phyloP scores from a whole-genome alignment of 2,797 vertebrate species.

The Pseudotriccus pelzelni region DNA sequence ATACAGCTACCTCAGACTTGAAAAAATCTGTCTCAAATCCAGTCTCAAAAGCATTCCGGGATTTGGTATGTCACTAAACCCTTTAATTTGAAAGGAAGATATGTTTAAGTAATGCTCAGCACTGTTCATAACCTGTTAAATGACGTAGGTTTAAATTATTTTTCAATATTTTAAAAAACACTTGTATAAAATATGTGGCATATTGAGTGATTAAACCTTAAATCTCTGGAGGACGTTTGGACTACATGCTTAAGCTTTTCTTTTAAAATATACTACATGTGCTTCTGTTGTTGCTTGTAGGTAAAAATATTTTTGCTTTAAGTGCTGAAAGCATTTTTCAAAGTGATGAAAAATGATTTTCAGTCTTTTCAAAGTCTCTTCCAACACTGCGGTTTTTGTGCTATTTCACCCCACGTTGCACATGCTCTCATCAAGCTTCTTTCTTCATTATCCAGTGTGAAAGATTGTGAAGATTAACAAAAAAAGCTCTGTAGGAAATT shows the following conservation, averaged over 20 bases:
- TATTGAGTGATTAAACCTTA: not conserved
- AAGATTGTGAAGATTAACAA: not conserved
- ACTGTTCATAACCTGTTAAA: not conserved
- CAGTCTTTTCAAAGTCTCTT: not conserved
- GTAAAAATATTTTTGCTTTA: not conserved
- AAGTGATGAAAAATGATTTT: not conserved
- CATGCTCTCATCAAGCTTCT: not conserved
- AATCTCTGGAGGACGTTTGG: not conserved
- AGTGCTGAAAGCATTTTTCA: not conserved
- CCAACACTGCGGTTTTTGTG: not conserved
- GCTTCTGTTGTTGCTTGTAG: not conserved
- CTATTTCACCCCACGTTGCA: not conserved
- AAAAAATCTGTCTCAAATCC: constrained; percentile 98
- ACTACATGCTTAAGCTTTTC: not conserved
- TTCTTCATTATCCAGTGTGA: constrained; percentile 5
- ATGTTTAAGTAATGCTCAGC: not conserved
- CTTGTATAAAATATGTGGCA: not conserved
- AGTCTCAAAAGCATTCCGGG: constrained; percentile 93
- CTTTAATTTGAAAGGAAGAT: not conserved
- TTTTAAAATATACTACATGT: not conserved
- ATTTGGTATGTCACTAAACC: constrained; percentile 85
- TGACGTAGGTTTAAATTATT: not conserved
- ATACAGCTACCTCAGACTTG: constrained; percentile 95
- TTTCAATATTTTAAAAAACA: not conserved
- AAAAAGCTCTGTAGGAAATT: not conserved